Conservation (phyloP, 2,113 vertebrate genomes). For the Pantherophis guttatus region DNA sequence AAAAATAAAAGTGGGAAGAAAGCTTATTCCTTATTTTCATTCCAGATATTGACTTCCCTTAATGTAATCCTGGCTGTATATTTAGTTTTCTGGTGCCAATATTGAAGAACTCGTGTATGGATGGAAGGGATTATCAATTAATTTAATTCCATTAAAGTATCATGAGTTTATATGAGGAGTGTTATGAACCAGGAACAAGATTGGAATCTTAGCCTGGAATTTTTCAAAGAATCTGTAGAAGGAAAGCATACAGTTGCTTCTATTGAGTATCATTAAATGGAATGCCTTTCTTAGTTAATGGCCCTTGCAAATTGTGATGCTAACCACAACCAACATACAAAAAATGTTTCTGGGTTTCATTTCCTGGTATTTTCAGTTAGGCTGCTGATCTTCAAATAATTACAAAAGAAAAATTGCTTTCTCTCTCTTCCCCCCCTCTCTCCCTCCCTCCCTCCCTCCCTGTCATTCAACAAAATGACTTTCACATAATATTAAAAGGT, state of each 20-base stretch:
- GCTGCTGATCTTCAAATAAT: neutral
- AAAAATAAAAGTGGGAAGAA: neutral
- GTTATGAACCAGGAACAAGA: neutral
- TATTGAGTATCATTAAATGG: slow-evolving; percentile 13
- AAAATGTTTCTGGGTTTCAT: neutral
- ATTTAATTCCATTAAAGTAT: neutral
- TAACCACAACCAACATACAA: slow-evolving; percentile 40
- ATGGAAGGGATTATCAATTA: accelerated
- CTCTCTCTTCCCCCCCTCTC: neutral
- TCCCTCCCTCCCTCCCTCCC: too few relatives aligned
- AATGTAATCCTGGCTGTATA: neutral
- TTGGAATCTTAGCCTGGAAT: neutral
- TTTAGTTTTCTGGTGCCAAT: neutral
- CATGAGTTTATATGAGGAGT: neutral
- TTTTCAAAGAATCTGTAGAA: neutral
- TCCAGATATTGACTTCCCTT: neutral
- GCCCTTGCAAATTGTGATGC: slow-evolving; percentile 6
- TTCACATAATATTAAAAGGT: too few relatives aligned
- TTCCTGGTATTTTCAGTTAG: neutral
- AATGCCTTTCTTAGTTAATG: slow-evolving; percentile 30
- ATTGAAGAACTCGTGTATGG: neutral
- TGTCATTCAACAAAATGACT: too few relatives aligned
- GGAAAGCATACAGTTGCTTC: neutral
- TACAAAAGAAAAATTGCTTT: neutral
- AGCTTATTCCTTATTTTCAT: neutral